Conservation (phyloP, 2,888 invertebrate species). For the Iphiclides podalirius region DNA sequence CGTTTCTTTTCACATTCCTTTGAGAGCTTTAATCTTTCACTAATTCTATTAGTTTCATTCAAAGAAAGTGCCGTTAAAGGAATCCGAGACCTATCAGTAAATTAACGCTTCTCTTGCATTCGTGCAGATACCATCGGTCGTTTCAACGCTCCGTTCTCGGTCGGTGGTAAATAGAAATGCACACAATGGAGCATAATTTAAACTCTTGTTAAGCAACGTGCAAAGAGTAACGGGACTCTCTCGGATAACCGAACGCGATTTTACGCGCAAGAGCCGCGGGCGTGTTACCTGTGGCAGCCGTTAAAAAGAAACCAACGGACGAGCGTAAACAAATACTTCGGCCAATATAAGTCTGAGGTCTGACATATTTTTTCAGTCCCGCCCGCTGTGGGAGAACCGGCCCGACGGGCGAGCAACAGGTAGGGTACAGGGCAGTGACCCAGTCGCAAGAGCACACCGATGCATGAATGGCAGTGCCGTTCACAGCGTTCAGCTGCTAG, state of each 20-base stretch:
- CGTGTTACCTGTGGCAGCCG: neutral
- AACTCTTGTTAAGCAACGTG: conserved; percentile 13
- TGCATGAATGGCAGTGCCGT: conserved; percentile 67
- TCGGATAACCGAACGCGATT: too few relatives aligned
- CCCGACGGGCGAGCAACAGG: conserved; percentile 68
- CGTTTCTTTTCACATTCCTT: too few relatives aligned
- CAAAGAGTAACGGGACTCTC: conserved; percentile 15
- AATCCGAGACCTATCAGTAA: neutral
- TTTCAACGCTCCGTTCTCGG: conserved; percentile 8
- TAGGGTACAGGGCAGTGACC: conserved; percentile 79
- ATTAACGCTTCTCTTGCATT: conserved; percentile 9
- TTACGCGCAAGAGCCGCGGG: neutral
- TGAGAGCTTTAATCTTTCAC: too few relatives aligned
- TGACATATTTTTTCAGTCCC: conserved; percentile 44
- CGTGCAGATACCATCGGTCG: conserved; percentile 8
- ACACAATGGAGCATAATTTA: conserved; percentile 21
- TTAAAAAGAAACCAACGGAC: neutral
- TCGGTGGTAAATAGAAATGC: conserved; percentile 20
- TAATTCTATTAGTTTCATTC: neutral
- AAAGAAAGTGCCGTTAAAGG: neutral
- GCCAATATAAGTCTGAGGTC: conserved; percentile 44
- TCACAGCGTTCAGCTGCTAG: conserved; percentile 48
- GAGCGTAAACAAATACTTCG: conserved; percentile 7
- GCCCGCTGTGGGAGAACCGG: conserved; percentile 60
- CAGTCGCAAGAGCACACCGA: conserved; percentile 53